Conservation (phyloP, 2,888 invertebrate genomes). For the Tachystola acroxantha region DNA sequence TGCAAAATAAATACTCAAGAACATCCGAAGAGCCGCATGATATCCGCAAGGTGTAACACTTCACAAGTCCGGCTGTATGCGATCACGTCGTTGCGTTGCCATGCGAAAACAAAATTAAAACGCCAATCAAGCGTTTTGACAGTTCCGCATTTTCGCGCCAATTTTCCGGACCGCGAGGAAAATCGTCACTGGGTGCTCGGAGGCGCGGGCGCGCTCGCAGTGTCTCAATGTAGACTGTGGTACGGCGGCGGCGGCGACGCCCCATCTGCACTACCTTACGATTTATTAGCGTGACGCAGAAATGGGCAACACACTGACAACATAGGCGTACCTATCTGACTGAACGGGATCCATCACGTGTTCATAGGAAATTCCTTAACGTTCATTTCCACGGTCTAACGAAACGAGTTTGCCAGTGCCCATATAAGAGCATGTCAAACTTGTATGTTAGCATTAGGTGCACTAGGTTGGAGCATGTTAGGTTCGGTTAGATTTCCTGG, state of each 20-base stretch:
- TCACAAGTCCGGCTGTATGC: constrained; percentile 17
- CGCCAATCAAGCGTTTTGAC: constrained; percentile 45
- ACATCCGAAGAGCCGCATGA: background rate
- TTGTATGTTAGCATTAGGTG: constrained; percentile 1
- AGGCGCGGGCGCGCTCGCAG: constrained; percentile 47
- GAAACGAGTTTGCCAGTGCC: constrained; percentile 6
- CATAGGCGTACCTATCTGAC: constrained; percentile 18
- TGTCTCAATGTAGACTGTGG: constrained; percentile 59
- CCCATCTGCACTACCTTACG: constrained; percentile 55
- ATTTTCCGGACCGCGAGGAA: constrained; percentile 62
- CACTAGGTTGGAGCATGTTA: background rate
- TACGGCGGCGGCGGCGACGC: constrained; percentile 30
- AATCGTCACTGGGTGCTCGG: constrained; percentile 30
- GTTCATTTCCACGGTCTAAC: constrained; percentile 8
- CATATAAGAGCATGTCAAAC: constrained; percentile 1
- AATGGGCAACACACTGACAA: constrained; percentile 40
- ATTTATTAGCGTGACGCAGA: constrained; percentile 68
- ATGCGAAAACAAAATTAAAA: constrained; percentile 33
- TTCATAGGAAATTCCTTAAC: constrained; percentile 18
- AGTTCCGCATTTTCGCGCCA: constrained; percentile 73
- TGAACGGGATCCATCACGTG: constrained; percentile 39
- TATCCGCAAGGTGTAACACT: constrained; percentile 8
- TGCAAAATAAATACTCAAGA: background rate
- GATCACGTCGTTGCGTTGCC: constrained; percentile 17
- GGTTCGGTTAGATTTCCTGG: background rate